These are phyloP conservation scores for Microctenopoma stevenorrisi DNA, from an alignment of 2,797 vertebrate species.

Conservation along the genomic window DNA sequence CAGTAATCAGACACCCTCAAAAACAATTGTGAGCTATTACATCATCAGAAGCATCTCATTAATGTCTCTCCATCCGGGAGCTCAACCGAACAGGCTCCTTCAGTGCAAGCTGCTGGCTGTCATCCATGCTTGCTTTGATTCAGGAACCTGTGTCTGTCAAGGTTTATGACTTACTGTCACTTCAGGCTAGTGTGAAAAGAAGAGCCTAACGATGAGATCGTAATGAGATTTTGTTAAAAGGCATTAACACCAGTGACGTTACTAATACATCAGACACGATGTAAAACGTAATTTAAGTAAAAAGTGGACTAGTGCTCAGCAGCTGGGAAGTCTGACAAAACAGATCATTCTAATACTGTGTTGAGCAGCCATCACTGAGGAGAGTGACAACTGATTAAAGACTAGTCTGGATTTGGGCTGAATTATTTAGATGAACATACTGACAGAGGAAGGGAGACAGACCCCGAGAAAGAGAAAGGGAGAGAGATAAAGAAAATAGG, in stretches of 20 bases:
- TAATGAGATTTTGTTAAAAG: neutral
- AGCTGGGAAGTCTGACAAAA: slow-evolving; percentile 49
- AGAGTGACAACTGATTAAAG: slow-evolving; percentile 75
- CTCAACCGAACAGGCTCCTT: neutral
- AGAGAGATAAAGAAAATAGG: neutral
- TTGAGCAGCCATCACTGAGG: slow-evolving; percentile 50
- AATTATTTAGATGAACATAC: slow-evolving; percentile 73
- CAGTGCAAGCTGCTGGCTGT: neutral
- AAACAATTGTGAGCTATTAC: neutral
- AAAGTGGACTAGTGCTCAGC: slow-evolving; percentile 19
- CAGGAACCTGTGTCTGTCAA: neutral
- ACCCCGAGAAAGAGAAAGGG: neutral
- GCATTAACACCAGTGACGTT: neutral
- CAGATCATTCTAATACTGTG: slow-evolving; percentile 74
- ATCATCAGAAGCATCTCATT: neutral
- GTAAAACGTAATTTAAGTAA: slow-evolving; percentile 17
- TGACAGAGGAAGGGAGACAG: slow-evolving; percentile 14
- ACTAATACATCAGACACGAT: slow-evolving; percentile 25
- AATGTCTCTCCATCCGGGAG: neutral
- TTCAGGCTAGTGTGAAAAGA: neutral
- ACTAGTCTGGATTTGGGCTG: slow-evolving; percentile 66
- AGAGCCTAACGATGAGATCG: neutral
- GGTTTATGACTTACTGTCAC: slow-evolving; percentile 3
- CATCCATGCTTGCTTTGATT: neutral
- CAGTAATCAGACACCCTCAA: neutral